Percentiles rank a stretch among this genome's conserved stretches.
Conservation (phyloP, 2,113 vertebrate genomes). For the Cranoglanis bouderius region DNA sequence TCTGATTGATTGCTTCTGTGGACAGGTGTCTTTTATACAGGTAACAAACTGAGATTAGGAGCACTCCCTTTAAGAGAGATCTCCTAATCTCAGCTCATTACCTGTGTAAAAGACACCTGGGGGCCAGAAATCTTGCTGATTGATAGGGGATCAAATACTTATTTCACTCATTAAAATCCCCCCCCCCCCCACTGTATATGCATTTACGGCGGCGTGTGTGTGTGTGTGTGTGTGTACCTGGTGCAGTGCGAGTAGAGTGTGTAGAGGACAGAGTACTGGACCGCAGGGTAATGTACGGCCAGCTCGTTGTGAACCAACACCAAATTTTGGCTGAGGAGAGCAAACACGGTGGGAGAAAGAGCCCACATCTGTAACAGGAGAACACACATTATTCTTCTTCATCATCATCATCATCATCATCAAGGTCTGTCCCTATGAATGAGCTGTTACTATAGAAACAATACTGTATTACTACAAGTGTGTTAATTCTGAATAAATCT, state of each 20-base stretch:
- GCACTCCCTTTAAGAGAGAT: no score
- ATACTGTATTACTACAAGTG: background rate
- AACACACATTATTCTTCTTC: background rate
- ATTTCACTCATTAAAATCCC: no score
- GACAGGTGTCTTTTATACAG: no score
- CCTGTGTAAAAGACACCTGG: no score
- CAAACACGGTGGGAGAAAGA: constrained; percentile 93
- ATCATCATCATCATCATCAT: background rate
- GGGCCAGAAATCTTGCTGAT: no score
- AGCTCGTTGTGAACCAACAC: constrained; percentile 88
- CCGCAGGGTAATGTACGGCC: constrained; percentile 87
- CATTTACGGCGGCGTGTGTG: no score
- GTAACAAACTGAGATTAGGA: no score
- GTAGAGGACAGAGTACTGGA: constrained; percentile 94
- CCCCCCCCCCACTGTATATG: no score
- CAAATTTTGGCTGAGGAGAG: constrained; percentile 93
- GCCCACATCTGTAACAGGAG: constrained; percentile 92
- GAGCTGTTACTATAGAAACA: background rate
- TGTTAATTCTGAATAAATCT: background rate
- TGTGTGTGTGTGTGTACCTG: constrained; percentile 74
- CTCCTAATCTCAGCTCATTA: no score
- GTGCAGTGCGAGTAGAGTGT: constrained; percentile 97
- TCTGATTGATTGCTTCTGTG: no score
- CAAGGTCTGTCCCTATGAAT: background rate
- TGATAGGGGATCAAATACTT: no score